Conservation (phyloP, 2,113 vertebrate genomes). For the Typhlomys cinereus region DNA sequence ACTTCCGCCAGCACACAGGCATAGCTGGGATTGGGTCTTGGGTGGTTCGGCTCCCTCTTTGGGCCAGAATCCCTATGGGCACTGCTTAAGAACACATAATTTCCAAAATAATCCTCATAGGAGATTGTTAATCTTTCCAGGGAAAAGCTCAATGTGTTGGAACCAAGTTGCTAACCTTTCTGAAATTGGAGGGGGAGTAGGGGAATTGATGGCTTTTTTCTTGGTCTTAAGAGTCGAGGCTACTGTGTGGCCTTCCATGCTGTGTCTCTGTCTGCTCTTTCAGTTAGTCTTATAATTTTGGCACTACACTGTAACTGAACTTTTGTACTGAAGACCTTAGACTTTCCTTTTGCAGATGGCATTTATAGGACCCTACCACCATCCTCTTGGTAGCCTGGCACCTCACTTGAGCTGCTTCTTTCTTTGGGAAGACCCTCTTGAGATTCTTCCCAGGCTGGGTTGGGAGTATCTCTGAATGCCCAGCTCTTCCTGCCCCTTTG, state of each 20-base stretch:
- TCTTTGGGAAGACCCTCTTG: background rate
- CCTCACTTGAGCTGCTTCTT: background rate
- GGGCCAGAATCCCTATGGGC: background rate
- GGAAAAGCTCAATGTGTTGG: background rate
- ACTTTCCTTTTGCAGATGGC: background rate
- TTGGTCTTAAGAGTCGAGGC: background rate
- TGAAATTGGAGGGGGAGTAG: background rate
- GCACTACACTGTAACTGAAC: background rate
- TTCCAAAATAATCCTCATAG: constrained; percentile 22
- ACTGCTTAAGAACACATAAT: constrained; percentile 14
- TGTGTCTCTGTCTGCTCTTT: background rate
- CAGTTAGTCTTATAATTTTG: background rate
- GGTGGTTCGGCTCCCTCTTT: background rate
- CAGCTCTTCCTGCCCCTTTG: background rate
- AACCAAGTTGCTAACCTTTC: background rate
- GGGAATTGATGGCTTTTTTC: background rate
- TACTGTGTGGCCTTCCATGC: background rate
- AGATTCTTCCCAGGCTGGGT: background rate
- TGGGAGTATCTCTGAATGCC: background rate
- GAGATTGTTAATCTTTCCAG: background rate
- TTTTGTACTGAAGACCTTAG: background rate
- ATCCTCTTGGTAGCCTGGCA: background rate
- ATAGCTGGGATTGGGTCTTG: background rate
- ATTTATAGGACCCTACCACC: background rate
- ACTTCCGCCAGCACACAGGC: background rate